These are phyloP conservation scores for Heliconius hortense DNA, from an alignment of 2,888 invertebrate species.

Conservation along the genomic window DNA sequence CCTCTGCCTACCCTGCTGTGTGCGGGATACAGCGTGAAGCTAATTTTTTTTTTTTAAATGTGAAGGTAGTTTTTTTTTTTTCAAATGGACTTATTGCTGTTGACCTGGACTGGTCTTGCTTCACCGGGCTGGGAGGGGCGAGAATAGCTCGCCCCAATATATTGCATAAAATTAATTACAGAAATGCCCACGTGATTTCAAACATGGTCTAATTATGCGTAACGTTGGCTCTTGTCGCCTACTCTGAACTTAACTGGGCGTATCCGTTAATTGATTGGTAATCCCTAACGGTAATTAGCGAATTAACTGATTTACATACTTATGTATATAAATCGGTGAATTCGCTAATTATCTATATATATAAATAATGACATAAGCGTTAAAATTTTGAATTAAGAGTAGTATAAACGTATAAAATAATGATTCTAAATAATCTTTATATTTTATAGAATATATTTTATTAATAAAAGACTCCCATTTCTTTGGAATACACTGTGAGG, in stretches of 20 bases:
- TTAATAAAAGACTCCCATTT: too few relatives aligned
- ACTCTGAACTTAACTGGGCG: constrained; percentile 12
- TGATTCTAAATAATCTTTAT: not conserved
- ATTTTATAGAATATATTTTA: not conserved
- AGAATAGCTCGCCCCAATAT: too few relatives aligned
- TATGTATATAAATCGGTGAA: too few relatives aligned
- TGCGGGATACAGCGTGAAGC: too few relatives aligned
- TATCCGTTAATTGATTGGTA: constrained; percentile 7
- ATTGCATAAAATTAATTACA: not conserved
- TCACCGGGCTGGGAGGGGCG: too few relatives aligned
- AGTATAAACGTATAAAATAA: not conserved
- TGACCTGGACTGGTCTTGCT: too few relatives aligned
- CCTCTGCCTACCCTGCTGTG: too few relatives aligned
- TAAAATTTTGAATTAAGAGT: not conserved
- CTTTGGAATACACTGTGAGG: too few relatives aligned
- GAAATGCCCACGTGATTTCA: not conserved
- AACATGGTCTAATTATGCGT: constrained; percentile 16
- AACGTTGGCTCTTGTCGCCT: constrained; percentile 1
- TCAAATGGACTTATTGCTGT: too few relatives aligned
- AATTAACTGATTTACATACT: constrained; percentile 9
- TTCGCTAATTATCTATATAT: too few relatives aligned
- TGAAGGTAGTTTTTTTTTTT: too few relatives aligned
- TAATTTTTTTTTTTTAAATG: too few relatives aligned
- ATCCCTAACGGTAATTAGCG: not conserved
- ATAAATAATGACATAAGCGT: not conserved